phyloP scores from a whole-genome alignment of 2,888 invertebrate genomes.

The Himalopsyche kuldschensis region DNA sequence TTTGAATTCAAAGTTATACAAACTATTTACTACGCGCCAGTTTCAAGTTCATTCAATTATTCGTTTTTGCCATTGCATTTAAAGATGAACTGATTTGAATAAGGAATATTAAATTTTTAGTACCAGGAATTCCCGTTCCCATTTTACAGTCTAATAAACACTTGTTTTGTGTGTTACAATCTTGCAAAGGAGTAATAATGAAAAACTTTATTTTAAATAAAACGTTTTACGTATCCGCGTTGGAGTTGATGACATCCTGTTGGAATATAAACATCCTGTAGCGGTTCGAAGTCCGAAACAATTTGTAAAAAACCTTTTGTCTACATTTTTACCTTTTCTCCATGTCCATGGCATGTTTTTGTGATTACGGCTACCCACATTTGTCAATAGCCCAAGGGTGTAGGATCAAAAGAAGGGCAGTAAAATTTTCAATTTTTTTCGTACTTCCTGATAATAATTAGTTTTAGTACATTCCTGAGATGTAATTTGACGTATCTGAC shows the following conservation, averaged over 20 bases:
- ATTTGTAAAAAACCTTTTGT: background rate
- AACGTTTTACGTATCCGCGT: background rate
- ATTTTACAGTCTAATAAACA: too few species aligned
- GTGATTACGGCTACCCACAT: background rate
- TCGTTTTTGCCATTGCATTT: too few species aligned
- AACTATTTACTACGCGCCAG: too few species aligned
- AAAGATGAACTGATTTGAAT: too few species aligned
- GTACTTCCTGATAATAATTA: too few species aligned
- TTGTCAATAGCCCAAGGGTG: background rate
- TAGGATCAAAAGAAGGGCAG: background rate
- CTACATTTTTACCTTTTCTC: background rate
- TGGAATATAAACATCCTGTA: background rate
- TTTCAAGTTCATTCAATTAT: too few species aligned
- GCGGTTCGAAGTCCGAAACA: background rate
- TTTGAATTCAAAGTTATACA: too few species aligned
- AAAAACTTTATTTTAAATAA: background rate
- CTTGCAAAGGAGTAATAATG: background rate
- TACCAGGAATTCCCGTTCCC: too few species aligned
- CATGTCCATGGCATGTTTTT: background rate
- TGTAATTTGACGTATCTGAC: too few species aligned
- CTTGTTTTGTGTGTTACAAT: too few species aligned
- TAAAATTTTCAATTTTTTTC: background rate
- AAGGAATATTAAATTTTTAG: too few species aligned
- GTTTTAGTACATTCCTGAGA: too few species aligned
- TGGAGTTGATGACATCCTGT: background rate